Evolutionary conservation across 2,113 vertebrate species (phyloP).

Genomic region (Hyperopisus bebe): DNA sequence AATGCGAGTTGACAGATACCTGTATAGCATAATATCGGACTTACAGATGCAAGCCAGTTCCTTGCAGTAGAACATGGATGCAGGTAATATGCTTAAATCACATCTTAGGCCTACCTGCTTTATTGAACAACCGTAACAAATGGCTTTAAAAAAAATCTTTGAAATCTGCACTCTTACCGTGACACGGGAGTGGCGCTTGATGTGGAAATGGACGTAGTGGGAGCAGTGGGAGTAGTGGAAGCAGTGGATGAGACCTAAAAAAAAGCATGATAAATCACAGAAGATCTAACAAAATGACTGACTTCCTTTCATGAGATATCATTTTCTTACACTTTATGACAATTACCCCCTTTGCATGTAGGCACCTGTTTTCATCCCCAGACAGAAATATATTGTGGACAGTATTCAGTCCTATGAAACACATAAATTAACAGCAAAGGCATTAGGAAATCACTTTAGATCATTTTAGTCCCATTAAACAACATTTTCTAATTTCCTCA

Average conservation of each 20-base stretch:
- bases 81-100: background rate
- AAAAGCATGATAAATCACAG: background rate
- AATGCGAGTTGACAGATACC: background rate
- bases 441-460: background rate
- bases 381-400: background rate
- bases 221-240: background rate
- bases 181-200: background rate
- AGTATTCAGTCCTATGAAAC: background rate
- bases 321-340: background rate
- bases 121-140: background rate
- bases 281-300: background rate
- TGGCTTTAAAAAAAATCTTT: background rate
- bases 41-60: background rate
- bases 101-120: background rate
- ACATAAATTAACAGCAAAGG: background rate
- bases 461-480: background rate
- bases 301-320: background rate
- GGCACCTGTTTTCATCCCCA: background rate
- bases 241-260: constrained; percentile 4
- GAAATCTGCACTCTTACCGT: constrained; percentile 5
- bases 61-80: background rate
- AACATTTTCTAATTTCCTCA: background rate
- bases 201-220: background rate
- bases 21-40: background rate
- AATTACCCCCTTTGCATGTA: background rate